Evolutionary conservation across 2,113 vertebrate genomes (phyloP), one percentile per base, ranked within the genome.

Genomic region (Brachionichthys hirsutus): DNA sequence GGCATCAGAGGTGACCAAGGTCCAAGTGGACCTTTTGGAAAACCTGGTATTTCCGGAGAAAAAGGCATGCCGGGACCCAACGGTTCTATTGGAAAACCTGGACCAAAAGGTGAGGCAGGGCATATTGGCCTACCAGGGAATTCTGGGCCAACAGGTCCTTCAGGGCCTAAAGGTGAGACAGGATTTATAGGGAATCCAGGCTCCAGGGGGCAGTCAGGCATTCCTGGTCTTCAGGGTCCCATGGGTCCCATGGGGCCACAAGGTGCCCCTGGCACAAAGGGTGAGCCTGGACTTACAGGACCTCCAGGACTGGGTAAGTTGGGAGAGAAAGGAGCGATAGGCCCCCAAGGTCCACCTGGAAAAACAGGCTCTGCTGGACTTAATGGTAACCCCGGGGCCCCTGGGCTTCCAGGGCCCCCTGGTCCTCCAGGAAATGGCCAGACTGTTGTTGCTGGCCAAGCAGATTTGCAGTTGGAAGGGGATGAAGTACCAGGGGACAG

Each of bases 221-320:
- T 98, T 80, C 95, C 97, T 0, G 97, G 97, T 38, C 84, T 96
- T 54, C 95, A 97, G 71, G 97, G 97, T 0, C 94, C 94, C 0
- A 88, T 95, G 0, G 97, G 97, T 6, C 96, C 95, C n/a, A 94
- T 97, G 75, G 97, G 97, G 40, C 96, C 95, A 2, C 96, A 96
- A 61, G 97, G 97, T 38, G 75, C 92, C 50, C 95, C 94, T 1
- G 97, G 97, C 16, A 62, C 90, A 9, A 98, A 95, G 70, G 97
- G 96, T 6, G 96, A 98, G 19, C 73, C 91, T 0, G 97, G 97
- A 41, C 80, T 92, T 41, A 92, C 94, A 0, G 97, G 97, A 4
- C 22, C 81, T 66, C 94, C 93, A 0, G 97, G 97, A 0, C 83
- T 93, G 36, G 94, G 94, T 17, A 94, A 92, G 64, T 65, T 81